Conservation (phyloP, 1,140 invertebrate species). For the Parapsyche elsis region DNA sequence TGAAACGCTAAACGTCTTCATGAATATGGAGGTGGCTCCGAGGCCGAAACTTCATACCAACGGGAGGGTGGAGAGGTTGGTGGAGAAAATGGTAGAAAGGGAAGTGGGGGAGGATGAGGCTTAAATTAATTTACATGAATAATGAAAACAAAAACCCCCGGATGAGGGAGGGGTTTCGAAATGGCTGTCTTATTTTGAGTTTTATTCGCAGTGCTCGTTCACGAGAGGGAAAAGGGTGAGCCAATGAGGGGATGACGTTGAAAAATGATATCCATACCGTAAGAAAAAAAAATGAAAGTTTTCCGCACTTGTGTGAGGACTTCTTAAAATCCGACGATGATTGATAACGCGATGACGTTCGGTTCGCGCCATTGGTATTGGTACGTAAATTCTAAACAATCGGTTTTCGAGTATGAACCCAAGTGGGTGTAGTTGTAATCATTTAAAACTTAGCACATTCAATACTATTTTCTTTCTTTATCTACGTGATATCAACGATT, state of each 20-base stretch:
- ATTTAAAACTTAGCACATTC: no score
- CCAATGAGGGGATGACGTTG: not conserved
- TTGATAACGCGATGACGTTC: not conserved
- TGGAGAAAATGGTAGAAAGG: no score
- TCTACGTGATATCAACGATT: no score
- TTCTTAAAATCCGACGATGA: no score
- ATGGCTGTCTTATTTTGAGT: slow-evolving; percentile 50
- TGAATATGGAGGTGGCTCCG: slow-evolving; percentile 43
- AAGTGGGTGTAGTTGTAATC: no score
- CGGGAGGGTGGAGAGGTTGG: no score
- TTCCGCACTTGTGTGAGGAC: no score
- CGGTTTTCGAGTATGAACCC: no score
- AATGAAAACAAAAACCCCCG: slow-evolving; percentile 48
- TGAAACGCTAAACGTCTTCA: slow-evolving; percentile 40
- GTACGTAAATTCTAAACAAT: not conserved
- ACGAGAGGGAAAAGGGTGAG: not conserved
- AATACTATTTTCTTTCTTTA: no score
- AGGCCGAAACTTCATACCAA: not conserved
- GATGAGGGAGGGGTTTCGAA: slow-evolving; percentile 9
- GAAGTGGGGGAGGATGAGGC: not conserved
- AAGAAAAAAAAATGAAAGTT: no score
- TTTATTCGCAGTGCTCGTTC: slow-evolving; percentile 40
- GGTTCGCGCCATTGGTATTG: not conserved
- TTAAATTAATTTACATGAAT: slow-evolving; percentile 52
- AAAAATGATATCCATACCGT: slow-evolving; percentile 8